Percentiles rank a stretch among this genome's conserved stretches.
Evolutionary conservation across 2,113 vertebrate species (phyloP).

Genomic region (Perccottus glenii): DNA sequence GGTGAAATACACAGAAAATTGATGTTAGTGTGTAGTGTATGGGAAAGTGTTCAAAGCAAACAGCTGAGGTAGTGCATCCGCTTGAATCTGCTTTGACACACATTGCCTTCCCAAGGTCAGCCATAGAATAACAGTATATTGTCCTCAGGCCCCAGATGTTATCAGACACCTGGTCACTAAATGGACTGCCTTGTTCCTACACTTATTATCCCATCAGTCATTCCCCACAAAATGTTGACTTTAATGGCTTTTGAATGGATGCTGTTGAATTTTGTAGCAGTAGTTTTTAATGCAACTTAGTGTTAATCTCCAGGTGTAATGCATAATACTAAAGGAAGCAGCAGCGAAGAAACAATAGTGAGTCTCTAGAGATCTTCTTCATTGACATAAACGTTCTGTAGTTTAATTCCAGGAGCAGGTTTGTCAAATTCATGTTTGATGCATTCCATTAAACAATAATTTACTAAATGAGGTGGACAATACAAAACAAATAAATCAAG

Average conservation of each 20-base stretch:
- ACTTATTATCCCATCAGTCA: conserved; percentile 12
- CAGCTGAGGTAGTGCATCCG: conserved; percentile 14
- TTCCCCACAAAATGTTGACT: conserved; percentile 17
- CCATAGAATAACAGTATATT: conserved; percentile 16
- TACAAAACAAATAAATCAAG: too few relatives aligned
- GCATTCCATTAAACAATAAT: too few relatives aligned
- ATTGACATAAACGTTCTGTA: too few relatives aligned
- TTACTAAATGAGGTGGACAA: too few relatives aligned
- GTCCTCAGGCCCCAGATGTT: conserved; percentile 13
- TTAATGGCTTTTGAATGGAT: conserved; percentile 15
- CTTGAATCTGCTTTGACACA: conserved; percentile 4
- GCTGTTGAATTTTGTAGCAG: conserved; percentile 12
- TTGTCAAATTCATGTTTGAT: too few relatives aligned
- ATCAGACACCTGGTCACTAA: conserved; percentile 6
- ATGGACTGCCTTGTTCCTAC: not conserved
- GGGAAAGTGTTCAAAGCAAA: conserved; percentile 27
- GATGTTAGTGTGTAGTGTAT: conserved; percentile 21
- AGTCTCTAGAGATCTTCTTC: too few relatives aligned
- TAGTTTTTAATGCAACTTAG: too few relatives aligned
- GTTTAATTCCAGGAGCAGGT: too few relatives aligned
- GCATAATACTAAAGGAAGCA: too few relatives aligned
- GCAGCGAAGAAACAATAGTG: too few relatives aligned
- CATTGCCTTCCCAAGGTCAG: conserved; percentile 34
- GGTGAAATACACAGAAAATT: conserved; percentile 34
- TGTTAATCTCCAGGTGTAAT: too few relatives aligned